A percentile compares a stretch with the other conserved stretches of the same genome.
Conservation (phyloP, 2,113 vertebrate species). For the Leptobrachium leishanense region DNA sequence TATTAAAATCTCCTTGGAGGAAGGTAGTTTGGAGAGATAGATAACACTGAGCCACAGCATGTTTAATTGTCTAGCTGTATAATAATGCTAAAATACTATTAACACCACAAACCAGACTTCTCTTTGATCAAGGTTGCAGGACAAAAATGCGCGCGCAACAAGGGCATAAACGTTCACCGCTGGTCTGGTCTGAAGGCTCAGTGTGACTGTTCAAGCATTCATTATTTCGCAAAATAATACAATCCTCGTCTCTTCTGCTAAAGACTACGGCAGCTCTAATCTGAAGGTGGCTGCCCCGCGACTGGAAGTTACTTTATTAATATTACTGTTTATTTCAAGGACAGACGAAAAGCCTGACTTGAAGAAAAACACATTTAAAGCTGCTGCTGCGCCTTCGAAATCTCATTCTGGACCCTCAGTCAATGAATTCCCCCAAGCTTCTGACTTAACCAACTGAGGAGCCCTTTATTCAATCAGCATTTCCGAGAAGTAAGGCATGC, state of each 20-base stretch:
- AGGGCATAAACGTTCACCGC: background rate
- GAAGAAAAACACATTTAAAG: conserved; percentile 40
- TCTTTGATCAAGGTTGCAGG: too few species aligned
- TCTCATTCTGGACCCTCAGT: conserved; percentile 30
- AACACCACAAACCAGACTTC: too few species aligned
- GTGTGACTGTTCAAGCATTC: background rate
- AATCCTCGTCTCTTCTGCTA: background rate
- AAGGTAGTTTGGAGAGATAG: too few species aligned
- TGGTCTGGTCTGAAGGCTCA: background rate
- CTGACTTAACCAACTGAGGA: conserved; percentile 38
- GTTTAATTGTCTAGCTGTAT: too few species aligned
- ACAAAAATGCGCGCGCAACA: background rate
- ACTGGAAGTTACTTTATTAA: conserved; percentile 26
- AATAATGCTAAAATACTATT: too few species aligned
- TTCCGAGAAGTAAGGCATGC: conserved; percentile 39
- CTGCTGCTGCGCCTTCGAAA: conserved; percentile 28
- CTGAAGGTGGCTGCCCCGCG: conserved; percentile 14
- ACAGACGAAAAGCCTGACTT: conserved; percentile 14
- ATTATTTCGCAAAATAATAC: conserved; percentile 1
- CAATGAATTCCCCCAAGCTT: conserved; percentile 32
- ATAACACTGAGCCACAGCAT: too few species aligned
- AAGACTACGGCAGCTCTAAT: conserved; percentile 5
- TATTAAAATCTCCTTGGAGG: too few species aligned
- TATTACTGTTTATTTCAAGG: conserved; percentile 43
- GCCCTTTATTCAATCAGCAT: conserved; percentile 34